These are phyloP conservation scores for Philopotamus ludificatus DNA, from an alignment of 1,140 invertebrate genomes.

Conservation along the genomic window DNA sequence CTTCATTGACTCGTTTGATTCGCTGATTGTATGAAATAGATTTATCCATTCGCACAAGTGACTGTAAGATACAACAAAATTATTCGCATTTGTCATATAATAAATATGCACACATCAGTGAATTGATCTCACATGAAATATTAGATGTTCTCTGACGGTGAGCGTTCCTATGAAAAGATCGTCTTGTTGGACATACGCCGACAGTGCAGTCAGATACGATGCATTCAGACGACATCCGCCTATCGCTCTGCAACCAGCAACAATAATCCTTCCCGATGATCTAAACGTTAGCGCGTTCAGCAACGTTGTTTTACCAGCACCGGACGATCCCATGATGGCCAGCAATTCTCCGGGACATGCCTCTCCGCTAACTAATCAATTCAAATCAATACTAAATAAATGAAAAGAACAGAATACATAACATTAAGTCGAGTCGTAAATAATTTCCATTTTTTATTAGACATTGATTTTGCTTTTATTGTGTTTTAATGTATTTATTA, in stretches of 20 bases:
- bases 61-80: constrained; percentile 56
- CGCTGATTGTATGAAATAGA: constrained; percentile 73
- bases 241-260: constrained; percentile 69
- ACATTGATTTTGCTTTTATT: not conserved
- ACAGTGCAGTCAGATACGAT: constrained; percentile 71
- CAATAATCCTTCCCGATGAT: constrained; percentile 63
- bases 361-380: constrained; percentile 84
- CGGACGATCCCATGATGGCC: constrained; percentile 92
- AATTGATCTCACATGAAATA: constrained; percentile 81
- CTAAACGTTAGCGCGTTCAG: constrained; percentile 87
- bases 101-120: too few relatives aligned
- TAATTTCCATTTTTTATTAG: not conserved
- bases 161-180: constrained; percentile 91
- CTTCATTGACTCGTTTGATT: constrained; percentile 83
- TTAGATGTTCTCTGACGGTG: constrained; percentile 87
- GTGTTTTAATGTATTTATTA: too few relatives aligned
- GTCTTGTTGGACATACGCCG: constrained; percentile 94
- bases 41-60: constrained; percentile 88
- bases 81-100: too few relatives aligned
- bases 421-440: not conserved
- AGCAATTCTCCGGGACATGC: constrained; percentile 87
- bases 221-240: constrained; percentile 70
- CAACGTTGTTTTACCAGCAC: constrained; percentile 94
- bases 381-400: constrained; percentile 17
- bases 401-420: constrained; percentile 3